Conservation (phyloP, 1,140 invertebrate species). For the Luehdorfia chinensis region DNA sequence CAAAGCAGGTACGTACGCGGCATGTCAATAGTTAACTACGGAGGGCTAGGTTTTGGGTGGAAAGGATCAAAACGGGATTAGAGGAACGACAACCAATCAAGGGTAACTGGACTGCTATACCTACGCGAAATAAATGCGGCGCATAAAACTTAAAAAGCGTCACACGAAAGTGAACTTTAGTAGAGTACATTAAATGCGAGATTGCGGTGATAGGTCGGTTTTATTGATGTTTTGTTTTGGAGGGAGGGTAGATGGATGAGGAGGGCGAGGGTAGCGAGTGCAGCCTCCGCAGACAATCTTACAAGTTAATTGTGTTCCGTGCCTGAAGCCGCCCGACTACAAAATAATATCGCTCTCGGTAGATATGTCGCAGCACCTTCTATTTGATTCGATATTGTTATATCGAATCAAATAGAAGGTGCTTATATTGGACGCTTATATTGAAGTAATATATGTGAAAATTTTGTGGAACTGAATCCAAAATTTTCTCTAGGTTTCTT, state of each 20-base stretch:
- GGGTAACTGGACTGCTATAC: conserved; percentile 78
- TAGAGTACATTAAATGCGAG: conserved; percentile 22
- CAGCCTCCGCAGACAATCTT: conserved; percentile 75
- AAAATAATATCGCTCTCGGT: conserved; percentile 65
- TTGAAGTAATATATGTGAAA: too few relatives aligned
- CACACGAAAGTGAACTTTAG: conserved; percentile 35
- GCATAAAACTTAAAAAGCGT: conserved; percentile 64
- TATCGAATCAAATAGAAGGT: too few relatives aligned
- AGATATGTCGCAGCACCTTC: conserved; percentile 17
- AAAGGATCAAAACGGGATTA: conserved; percentile 77
- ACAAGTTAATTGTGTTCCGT: conserved; percentile 77
- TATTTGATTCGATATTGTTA: conserved; percentile 4
- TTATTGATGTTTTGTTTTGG: conserved; percentile 76
- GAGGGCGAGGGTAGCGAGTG: conserved; percentile 62
- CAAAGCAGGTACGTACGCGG: conserved; percentile 54
- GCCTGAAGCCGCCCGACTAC: conserved; percentile 67
- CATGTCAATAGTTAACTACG: conserved; percentile 71
- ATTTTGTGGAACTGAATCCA: too few relatives aligned
- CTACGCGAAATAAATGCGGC: conserved; percentile 75
- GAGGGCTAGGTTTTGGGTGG: conserved; percentile 72
- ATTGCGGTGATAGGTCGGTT: conserved; percentile 34
- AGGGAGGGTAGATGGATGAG: conserved; percentile 67
- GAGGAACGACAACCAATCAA: conserved; percentile 79
- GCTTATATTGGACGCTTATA: too few relatives aligned
- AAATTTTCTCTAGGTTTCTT: too few relatives aligned